A percentile compares a stretch with the other conserved stretches of the same genome.
Evolutionary conservation across 2,888 invertebrate genomes (phyloP).

Genomic region (Prosopocoilus inquinatus): DNA sequence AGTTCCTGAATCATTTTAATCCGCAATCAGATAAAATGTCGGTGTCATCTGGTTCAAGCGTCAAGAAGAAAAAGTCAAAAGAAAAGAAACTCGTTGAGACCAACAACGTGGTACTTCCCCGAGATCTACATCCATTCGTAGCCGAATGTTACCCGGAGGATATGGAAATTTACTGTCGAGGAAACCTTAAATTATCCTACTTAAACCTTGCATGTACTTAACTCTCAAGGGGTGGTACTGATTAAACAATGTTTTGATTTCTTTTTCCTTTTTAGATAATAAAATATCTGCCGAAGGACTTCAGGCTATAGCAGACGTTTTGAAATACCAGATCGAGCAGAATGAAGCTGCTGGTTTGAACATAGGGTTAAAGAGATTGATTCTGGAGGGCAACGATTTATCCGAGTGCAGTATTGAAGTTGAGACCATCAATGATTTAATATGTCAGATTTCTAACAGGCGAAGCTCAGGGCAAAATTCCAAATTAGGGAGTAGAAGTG

Average conservation of each 20-base stretch:
- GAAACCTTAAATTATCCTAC: slow-evolving; percentile 42
- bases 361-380: slow-evolving; percentile 27
- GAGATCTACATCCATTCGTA: slow-evolving; percentile 40
- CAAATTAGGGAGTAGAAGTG: too few species aligned
- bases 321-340: slow-evolving; percentile 32
- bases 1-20: background rate
- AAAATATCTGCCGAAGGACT: slow-evolving; percentile 30
- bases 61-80: background rate
- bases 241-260: background rate
- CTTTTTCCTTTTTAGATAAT: slow-evolving; percentile 29
- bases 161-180: slow-evolving; percentile 36
- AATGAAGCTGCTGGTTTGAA: background rate
- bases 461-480: too few species aligned
- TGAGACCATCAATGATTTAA: background rate
- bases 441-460: too few species aligned
- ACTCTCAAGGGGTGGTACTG: background rate
- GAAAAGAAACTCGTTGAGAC: background rate
- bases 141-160: slow-evolving; percentile 36
- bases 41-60: background rate
- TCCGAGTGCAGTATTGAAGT: background rate
- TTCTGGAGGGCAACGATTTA: slow-evolving; percentile 27
- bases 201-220: slow-evolving; percentile 44
- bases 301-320: slow-evolving; percentile 29
- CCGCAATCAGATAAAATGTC: slow-evolving; percentile 5
- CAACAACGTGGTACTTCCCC: slow-evolving; percentile 1